A percentile compares a stretch with the other conserved stretches of the same genome.
These are phyloP conservation scores for Acromyrmex echinatior DNA, from an alignment of 1,140 invertebrate species.

Conservation along the genomic window DNA sequence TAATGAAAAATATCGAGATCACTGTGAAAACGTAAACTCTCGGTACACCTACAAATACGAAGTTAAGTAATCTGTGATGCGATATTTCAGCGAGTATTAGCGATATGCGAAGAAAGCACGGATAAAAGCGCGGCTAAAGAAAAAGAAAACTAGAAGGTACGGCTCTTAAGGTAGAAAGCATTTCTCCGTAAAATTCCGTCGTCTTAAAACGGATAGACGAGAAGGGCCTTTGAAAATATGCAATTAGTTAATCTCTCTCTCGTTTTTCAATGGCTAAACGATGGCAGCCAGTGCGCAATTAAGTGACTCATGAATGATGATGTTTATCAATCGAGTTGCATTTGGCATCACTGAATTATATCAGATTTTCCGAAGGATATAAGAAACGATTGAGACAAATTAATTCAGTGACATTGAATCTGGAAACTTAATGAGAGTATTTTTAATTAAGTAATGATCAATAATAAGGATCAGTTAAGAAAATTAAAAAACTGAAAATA, in stretches of 20 bases:
- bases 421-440: background rate
- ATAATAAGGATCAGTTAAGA: too few relatives aligned
- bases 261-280: background rate
- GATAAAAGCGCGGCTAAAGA: conserved; percentile 39
- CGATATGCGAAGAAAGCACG: conserved; percentile 58
- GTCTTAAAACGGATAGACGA: conserved; percentile 56
- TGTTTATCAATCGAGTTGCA: conserved; percentile 29
- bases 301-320: conserved; percentile 21
- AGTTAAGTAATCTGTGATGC: conserved; percentile 62
- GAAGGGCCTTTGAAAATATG: conserved; percentile 41
- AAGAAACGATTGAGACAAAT: background rate
- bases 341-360: background rate
- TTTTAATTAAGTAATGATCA: too few relatives aligned
- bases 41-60: conserved; percentile 36
- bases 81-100: conserved; percentile 59
- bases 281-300: conserved; percentile 4
- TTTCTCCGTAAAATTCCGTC: conserved; percentile 56
- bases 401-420: background rate
- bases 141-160: conserved; percentile 29
- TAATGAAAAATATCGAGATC: conserved; percentile 33
- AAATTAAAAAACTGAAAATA: too few relatives aligned
- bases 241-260: conserved; percentile 42
- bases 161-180: conserved; percentile 51
- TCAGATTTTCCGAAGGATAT: background rate
- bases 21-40: conserved; percentile 4